Conservation (phyloP, 2,113 vertebrate genomes). For the Cynocephalus volans region DNA sequence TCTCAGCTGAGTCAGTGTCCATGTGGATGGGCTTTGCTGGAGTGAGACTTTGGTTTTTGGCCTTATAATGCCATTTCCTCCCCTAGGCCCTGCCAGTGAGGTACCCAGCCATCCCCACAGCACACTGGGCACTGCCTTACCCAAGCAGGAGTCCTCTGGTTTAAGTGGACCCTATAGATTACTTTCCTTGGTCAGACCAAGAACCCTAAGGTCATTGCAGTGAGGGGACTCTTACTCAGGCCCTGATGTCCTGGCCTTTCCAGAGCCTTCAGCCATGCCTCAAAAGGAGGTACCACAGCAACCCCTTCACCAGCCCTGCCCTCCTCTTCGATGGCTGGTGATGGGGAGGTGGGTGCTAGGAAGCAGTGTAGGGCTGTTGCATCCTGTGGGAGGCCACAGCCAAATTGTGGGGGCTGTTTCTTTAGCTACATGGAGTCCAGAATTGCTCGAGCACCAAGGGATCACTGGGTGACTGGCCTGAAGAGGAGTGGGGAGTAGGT, state of each 20-base stretch:
- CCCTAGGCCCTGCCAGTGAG: slow-evolving; percentile 21
- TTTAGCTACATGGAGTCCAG: not conserved
- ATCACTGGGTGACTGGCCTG: slow-evolving; percentile 38
- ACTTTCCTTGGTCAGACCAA: slow-evolving; percentile 36
- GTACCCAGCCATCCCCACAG: not conserved
- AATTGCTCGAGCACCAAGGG: slow-evolving; percentile 39
- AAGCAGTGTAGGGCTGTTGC: slow-evolving; percentile 6
- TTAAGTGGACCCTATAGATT: slow-evolving; percentile 17
- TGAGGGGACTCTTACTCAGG: not conserved
- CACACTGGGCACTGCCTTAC: slow-evolving; percentile 13
- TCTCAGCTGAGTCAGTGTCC: slow-evolving; percentile 48
- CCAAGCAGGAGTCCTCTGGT: slow-evolving; percentile 46
- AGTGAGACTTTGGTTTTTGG: slow-evolving; percentile 40
- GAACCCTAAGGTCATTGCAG: not conserved
- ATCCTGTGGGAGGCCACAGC: slow-evolving; percentile 12
- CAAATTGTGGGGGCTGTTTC: slow-evolving; percentile 22
- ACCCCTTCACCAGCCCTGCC: not conserved
- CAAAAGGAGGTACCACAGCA: not conserved
- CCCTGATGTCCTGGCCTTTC: not conserved
- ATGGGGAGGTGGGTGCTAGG: slow-evolving; percentile 3
- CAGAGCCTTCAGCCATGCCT: slow-evolving; percentile 1
- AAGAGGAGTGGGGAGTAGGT: slow-evolving; percentile 71
- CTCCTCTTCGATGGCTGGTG: slow-evolving; percentile 21
- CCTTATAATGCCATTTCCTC: slow-evolving; percentile 30
- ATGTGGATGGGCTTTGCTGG: slow-evolving; percentile 50